Percentiles rank a stretch among this genome's conserved stretches.
These are phyloP conservation scores for Sebastes matsubarae DNA, from an alignment of 2,797 vertebrate genomes.

Conservation along the genomic window DNA sequence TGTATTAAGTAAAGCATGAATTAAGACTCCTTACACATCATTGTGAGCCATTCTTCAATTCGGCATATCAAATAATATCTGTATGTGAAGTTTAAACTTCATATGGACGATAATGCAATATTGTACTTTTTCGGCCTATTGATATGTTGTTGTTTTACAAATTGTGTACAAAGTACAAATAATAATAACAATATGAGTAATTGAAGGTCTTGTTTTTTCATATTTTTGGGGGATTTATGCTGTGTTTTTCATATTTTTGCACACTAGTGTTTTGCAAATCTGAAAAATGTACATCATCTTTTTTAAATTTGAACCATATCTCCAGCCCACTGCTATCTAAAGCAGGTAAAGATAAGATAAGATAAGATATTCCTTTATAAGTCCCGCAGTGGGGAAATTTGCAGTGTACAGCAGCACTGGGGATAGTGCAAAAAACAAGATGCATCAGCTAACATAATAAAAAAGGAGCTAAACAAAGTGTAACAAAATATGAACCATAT, in stretches of 20 bases:
- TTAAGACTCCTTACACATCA: neutral
- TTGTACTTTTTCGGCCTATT: neutral
- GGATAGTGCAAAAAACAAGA: too few species aligned
- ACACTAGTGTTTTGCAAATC: neutral
- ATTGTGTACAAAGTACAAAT: neutral
- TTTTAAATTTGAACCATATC: neutral
- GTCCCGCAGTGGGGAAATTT: too few species aligned
- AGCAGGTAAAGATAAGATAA: neutral
- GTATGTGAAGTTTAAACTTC: neutral
- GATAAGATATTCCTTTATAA: too few species aligned
- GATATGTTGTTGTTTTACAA: neutral
- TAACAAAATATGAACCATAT: too few species aligned
- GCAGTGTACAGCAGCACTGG: too few species aligned
- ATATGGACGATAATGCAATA: neutral
- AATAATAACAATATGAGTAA: neutral
- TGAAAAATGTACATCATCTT: neutral
- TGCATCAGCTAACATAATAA: too few species aligned
- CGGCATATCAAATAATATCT: neutral
- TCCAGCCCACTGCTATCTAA: neutral
- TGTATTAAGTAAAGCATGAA: rapidly evolving
- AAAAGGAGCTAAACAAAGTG: too few species aligned
- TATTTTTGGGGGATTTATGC: neutral
- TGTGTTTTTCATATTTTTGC: neutral
- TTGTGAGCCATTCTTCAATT: neutral
- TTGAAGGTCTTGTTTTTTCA: neutral